phyloP scores from a whole-genome alignment of 2,888 invertebrate genomes.

The Mythimna lalbum region DNA sequence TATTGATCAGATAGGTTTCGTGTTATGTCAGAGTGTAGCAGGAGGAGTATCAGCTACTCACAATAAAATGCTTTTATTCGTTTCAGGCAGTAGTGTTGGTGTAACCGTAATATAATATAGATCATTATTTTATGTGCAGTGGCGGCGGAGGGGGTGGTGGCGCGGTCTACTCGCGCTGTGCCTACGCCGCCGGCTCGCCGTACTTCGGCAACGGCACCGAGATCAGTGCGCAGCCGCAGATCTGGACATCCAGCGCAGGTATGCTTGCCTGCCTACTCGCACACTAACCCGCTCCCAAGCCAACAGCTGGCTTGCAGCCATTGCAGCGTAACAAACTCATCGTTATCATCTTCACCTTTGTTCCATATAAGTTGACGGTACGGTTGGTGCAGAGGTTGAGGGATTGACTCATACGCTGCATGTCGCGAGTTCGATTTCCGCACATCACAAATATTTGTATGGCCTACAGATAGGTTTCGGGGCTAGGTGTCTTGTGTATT shows the following conservation, averaged over 20 bases:
- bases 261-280: not conserved
- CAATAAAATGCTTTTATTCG: not conserved
- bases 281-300: too few relatives aligned
- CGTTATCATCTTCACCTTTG: not conserved
- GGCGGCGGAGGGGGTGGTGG: slow-evolving; percentile 70
- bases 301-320: not conserved
- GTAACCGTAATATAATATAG: not conserved
- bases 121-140: slow-evolving; percentile 32
- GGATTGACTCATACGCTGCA: too few relatives aligned
- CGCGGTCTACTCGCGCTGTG: slow-evolving; percentile 79
- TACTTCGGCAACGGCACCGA: slow-evolving; percentile 80
- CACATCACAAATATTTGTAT: too few relatives aligned
- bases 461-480: too few relatives aligned
- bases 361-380: too few relatives aligned
- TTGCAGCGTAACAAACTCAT: not conserved
- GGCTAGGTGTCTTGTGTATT: too few relatives aligned
- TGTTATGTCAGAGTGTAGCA: too few relatives aligned
- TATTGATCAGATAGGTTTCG: too few relatives aligned
- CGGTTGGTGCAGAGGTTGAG: too few relatives aligned
- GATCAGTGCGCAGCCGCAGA: slow-evolving; percentile 75
- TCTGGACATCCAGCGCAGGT: slow-evolving; percentile 82
- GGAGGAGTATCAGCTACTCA: not conserved
- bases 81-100: not conserved
- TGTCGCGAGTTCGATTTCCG: too few relatives aligned
- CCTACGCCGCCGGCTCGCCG: slow-evolving; percentile 77